phyloP scores from a whole-genome alignment of 2,113 vertebrate species.

The Lampris megalopsis region DNA sequence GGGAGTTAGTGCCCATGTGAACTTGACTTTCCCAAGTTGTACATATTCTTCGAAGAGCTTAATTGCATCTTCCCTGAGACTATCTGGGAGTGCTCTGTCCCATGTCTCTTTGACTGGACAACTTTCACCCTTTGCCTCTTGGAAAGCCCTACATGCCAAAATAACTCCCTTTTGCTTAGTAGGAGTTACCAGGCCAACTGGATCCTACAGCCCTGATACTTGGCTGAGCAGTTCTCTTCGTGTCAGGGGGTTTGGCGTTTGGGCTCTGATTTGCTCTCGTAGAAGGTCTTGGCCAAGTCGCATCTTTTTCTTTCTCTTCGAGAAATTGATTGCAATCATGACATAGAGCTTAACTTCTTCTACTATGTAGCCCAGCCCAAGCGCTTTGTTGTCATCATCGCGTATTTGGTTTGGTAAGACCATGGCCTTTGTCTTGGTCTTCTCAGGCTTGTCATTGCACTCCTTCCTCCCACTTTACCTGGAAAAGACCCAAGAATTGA shows the following conservation, averaged over 20 bases:
- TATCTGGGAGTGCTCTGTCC: too few relatives aligned
- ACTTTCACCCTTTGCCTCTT: too few relatives aligned
- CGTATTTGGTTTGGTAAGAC: conserved; percentile 22
- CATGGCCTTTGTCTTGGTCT: neutral
- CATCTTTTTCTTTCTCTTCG: conserved; percentile 17
- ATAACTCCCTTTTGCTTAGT: too few relatives aligned
- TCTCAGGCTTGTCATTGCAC: too few relatives aligned
- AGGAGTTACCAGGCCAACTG: too few relatives aligned
- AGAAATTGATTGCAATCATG: conserved; percentile 31
- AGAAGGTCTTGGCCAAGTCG: conserved; percentile 17
- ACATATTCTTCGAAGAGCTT: too few relatives aligned
- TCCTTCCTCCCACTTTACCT: neutral
- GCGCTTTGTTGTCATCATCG: conserved; percentile 21
- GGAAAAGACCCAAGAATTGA: neutral
- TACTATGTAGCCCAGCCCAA: conserved; percentile 15
- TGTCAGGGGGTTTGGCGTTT: conserved; percentile 22
- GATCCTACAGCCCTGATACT: neutral
- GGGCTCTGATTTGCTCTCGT: neutral
- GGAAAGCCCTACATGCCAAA: too few relatives aligned
- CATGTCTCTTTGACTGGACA: too few relatives aligned
- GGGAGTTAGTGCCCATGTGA: too few relatives aligned
- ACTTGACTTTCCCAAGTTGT: too few relatives aligned
- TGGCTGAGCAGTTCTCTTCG: conserved; percentile 17
- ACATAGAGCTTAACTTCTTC: conserved; percentile 25
- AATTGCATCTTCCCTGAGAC: too few relatives aligned